These are phyloP conservation scores for Pseudochaenichthys georgianus DNA, from an alignment of 2,797 vertebrate species.

Conservation along the genomic window DNA sequence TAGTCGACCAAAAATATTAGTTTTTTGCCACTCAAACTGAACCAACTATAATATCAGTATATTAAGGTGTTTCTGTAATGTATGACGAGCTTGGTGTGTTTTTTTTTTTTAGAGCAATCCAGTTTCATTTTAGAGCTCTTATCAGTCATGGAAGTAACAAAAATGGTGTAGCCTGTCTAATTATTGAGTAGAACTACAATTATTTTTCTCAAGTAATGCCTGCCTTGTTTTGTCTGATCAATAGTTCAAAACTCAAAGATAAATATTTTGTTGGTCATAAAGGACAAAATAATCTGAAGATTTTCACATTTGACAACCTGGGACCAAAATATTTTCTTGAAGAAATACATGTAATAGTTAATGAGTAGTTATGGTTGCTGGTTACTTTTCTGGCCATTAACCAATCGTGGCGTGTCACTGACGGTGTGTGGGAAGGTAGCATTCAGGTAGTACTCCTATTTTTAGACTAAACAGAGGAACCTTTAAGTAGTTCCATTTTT, in stretches of 20 bases:
- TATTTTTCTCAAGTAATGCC: background rate
- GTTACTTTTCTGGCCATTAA: background rate
- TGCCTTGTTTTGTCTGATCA: background rate
- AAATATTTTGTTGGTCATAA: background rate
- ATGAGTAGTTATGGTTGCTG: background rate
- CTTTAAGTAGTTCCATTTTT: background rate
- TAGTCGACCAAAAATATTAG: background rate
- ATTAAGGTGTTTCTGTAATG: background rate
- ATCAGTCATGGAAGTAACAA: too few relatives aligned
- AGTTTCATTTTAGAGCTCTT: background rate
- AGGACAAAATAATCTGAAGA: background rate
- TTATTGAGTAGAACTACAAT: background rate
- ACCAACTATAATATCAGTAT: background rate
- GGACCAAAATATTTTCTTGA: too few relatives aligned
- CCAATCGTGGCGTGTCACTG: background rate
- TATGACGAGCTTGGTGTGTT: background rate
- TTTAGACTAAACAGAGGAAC: conserved; percentile 22
- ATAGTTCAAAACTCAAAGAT: background rate
- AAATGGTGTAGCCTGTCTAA: background rate
- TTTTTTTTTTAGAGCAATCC: background rate
- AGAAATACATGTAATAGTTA: background rate
- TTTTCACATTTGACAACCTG: background rate
- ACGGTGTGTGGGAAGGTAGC: conserved; percentile 1
- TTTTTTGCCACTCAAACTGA: background rate
- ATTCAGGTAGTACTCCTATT: conserved; percentile 19